Conservation (phyloP, 2,888 invertebrate species). For the Ctenicera cuprea region DNA sequence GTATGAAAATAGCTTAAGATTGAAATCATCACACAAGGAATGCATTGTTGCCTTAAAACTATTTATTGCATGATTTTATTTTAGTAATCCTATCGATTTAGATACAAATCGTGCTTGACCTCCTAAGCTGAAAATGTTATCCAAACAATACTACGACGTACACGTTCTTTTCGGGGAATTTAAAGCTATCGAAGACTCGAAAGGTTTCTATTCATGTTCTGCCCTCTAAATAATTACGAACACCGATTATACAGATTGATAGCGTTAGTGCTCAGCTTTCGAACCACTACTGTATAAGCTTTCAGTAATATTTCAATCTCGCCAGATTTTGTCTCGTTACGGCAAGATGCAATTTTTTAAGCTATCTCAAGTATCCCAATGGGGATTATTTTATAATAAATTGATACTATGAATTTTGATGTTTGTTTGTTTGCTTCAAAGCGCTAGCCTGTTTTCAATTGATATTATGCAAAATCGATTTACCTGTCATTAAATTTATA, state of each 20-base stretch:
- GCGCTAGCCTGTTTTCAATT: no score
- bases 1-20: constrained; percentile 10
- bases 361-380: background rate
- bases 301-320: constrained; percentile 12
- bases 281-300: constrained; percentile 16
- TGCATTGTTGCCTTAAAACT: background rate
- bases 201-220: no score
- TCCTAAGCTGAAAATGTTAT: no score
- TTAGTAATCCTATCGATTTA: background rate
- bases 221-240: background rate
- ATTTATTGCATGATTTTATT: constrained; percentile 21
- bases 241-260: constrained; percentile 13
- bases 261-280: background rate
- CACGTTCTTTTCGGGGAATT: no score
- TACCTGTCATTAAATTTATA: no score
- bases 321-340: constrained; percentile 10
- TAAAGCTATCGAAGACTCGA: no score
- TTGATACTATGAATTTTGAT: background rate
- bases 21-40: background rate
- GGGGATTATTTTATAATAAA: constrained; percentile 13
- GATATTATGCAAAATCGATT: no score
- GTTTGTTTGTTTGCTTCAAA: background rate
- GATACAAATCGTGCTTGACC: background rate
- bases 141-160: no score
- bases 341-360: constrained; percentile 14